A percentile compares a stretch with the other conserved stretches of the same genome.
phyloP scores from a whole-genome alignment of 30 jellyfish, hydroid and myxozoan genomes.

The Aurelia aurita region DNA sequence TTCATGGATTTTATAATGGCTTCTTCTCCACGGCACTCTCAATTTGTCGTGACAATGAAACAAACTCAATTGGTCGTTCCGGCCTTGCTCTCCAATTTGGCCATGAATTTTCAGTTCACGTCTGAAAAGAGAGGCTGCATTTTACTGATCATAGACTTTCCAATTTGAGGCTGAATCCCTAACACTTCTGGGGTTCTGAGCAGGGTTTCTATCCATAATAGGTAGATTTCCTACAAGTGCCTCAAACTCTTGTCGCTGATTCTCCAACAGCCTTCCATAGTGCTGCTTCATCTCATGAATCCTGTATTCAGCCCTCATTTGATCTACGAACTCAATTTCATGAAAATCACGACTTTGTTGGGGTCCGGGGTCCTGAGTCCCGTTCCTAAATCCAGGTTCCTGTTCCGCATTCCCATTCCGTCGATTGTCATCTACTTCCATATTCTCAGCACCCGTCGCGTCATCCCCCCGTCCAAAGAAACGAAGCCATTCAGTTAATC shows the following conservation, averaged over 20 bases:
- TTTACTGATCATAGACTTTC: no score
- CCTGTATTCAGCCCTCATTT: background rate
- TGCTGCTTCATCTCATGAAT: conserved; percentile 17
- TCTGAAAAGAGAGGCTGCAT: no score
- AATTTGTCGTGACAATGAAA: conserved; percentile 27
- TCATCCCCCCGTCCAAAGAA: conserved; percentile 25
- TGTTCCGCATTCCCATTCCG: conserved; percentile 9
- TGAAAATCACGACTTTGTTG: background rate
- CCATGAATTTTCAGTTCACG: no score
- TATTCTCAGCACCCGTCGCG: background rate
- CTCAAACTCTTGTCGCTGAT: conserved; percentile 22
- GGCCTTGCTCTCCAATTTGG: conserved; percentile 28
- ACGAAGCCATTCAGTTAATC: conserved; percentile 2
- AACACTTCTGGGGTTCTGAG: no score
- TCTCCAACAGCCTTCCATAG: conserved; percentile 28
- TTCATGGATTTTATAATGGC: conserved; percentile 33
- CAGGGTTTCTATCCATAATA: no score
- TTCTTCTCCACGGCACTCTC: conserved; percentile 23
- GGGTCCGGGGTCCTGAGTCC: no score
- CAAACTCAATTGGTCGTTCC: conserved; percentile 15
- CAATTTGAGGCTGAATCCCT: no score
- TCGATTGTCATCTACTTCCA: background rate
- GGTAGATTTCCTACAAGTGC: background rate
- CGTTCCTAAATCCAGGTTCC: background rate
- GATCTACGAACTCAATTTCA: background rate